These are phyloP conservation scores for Patella ulyssiponensis DNA, from an alignment of 2,888 invertebrate species.

Conservation along the genomic window DNA sequence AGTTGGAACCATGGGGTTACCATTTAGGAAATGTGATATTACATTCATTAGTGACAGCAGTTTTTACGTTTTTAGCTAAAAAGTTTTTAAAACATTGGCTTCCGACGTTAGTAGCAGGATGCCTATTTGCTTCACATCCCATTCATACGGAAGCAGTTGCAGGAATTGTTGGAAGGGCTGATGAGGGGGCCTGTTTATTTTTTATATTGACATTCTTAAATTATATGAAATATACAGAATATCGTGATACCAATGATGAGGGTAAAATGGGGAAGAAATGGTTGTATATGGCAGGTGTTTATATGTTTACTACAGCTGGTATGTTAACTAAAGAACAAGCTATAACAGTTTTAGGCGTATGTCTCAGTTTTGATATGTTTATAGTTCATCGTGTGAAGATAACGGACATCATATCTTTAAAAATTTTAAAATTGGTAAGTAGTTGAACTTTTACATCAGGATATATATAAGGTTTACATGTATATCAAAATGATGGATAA, in stretches of 20 bases:
- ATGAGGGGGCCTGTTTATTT: slow-evolving; percentile 91
- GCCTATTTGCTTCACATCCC: slow-evolving; percentile 94
- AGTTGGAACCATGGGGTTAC: slow-evolving; percentile 78
- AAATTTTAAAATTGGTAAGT: slow-evolving; percentile 57
- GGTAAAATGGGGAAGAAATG: slow-evolving; percentile 29
- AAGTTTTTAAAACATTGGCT: slow-evolving; percentile 52
- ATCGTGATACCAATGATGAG: slow-evolving; percentile 36
- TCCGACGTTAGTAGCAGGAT: slow-evolving; percentile 82
- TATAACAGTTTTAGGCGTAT: slow-evolving; percentile 90
- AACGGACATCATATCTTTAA: slow-evolving; percentile 42
- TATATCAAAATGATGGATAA: too few relatives aligned
- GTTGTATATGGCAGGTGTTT: slow-evolving; percentile 78
- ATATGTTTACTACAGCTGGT: slow-evolving; percentile 82
- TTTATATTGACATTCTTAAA: slow-evolving; percentile 89
- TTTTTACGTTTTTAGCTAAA: slow-evolving; percentile 85
- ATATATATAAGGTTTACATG: too few relatives aligned
- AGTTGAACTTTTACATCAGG: not conserved
- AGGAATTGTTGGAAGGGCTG: slow-evolving; percentile 90
- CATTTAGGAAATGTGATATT: slow-evolving; percentile 89
- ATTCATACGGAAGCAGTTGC: slow-evolving; percentile 98
- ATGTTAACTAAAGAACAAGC: slow-evolving; percentile 97
- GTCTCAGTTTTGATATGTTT: slow-evolving; percentile 88
- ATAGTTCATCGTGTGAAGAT: slow-evolving; percentile 73
- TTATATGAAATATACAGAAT: slow-evolving; percentile 77
- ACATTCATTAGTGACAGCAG: slow-evolving; percentile 87